Conservation (phyloP, 2,888 invertebrate species). For the Syrphus vitripennis region DNA sequence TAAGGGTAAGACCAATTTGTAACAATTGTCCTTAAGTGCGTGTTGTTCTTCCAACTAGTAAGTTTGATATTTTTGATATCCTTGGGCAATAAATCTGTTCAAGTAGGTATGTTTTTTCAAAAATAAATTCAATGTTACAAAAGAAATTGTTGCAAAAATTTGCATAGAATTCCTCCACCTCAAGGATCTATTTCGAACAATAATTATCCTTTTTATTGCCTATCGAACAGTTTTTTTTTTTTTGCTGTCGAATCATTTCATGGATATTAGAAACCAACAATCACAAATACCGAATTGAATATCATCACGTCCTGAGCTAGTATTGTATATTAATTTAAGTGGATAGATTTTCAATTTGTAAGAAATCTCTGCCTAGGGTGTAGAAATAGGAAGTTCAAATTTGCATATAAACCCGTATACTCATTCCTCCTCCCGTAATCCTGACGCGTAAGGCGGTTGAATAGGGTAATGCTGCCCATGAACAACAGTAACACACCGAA, state of each 20-base stretch:
- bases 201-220: slow-evolving; percentile 56
- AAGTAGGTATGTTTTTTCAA: neutral
- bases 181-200: slow-evolving; percentile 30
- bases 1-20: slow-evolving; percentile 38
- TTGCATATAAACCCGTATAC: slow-evolving; percentile 40
- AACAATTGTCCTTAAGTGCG: slow-evolving; percentile 45
- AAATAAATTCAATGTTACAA: neutral
- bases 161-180: slow-evolving; percentile 48
- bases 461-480: neutral
- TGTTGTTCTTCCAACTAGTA: neutral
- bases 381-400: slow-evolving; percentile 5
- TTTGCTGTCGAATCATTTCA: slow-evolving; percentile 13
- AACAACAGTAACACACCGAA: slow-evolving; percentile 5
- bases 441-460: neutral
- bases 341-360: slow-evolving; percentile 67
- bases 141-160: slow-evolving; percentile 54
- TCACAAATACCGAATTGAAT: slow-evolving; percentile 4
- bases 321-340: slow-evolving; percentile 64
- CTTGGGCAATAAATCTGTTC: slow-evolving; percentile 48
- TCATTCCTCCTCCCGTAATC: neutral
- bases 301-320: slow-evolving; percentile 46
- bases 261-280: slow-evolving; percentile 8
- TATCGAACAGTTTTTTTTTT: slow-evolving; percentile 28
- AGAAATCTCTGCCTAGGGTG: slow-evolving; percentile 22
- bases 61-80: slow-evolving; percentile 13